phyloP scores from a whole-genome alignment of 2,888 invertebrate genomes.

The Torymus tubicola region DNA sequence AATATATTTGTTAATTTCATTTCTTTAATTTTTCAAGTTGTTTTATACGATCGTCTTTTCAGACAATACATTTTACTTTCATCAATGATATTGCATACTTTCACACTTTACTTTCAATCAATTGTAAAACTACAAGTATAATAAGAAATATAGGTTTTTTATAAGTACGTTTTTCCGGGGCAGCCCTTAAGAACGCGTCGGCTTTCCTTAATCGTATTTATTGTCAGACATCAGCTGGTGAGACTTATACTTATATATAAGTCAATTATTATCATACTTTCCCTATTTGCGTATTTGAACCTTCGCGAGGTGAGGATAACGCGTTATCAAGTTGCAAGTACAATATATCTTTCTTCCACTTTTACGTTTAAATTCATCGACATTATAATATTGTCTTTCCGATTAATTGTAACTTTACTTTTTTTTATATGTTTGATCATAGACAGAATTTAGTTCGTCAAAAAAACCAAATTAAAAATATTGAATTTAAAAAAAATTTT shows the following conservation, averaged over 20 bases:
- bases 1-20: too few relatives aligned
- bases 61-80: conserved; percentile 1
- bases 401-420: background rate
- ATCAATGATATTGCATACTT: background rate
- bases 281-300: conserved; percentile 35
- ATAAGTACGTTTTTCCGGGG: conserved; percentile 58
- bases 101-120: background rate
- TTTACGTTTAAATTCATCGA: too few relatives aligned
- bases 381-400: too few relatives aligned
- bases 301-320: background rate
- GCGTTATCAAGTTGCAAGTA: too few relatives aligned
- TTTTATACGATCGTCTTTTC: too few relatives aligned
- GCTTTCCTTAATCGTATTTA: conserved; percentile 51
- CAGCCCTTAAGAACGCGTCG: conserved; percentile 57
- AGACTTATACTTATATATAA: conserved; percentile 41
- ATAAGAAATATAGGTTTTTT: conserved; percentile 1
- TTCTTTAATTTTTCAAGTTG: too few relatives aligned
- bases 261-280: conserved; percentile 35
- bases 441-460: background rate
- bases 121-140: background rate
- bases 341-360: too few relatives aligned
- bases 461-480: background rate
- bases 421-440: background rate
- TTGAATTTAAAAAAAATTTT: too few relatives aligned
- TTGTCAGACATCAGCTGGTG: conserved; percentile 51